Evolutionary conservation across 1,140 invertebrate genomes (phyloP).

Genomic region (Cylas formicarius): DNA sequence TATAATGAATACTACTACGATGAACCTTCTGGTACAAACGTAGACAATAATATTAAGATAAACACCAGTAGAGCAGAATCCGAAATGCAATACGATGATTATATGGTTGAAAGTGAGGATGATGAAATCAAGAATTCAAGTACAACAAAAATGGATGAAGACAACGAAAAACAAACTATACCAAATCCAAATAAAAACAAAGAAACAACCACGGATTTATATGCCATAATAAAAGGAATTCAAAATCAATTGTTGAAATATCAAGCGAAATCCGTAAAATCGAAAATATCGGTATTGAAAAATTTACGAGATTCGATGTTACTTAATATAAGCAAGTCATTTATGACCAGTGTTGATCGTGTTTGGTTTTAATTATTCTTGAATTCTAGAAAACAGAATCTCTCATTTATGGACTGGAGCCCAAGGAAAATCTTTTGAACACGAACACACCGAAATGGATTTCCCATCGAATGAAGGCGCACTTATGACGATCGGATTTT

Average conservation of each 20-base stretch:
- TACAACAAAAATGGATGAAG: constrained; percentile 1
- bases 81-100: neutral
- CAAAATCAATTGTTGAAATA: constrained; percentile 48
- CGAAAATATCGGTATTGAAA: constrained; percentile 51
- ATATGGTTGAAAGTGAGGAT: neutral
- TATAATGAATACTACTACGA: too few species aligned
- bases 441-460: constrained; percentile 50
- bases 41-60: neutral
- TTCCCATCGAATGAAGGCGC: constrained; percentile 74
- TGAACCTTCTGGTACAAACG: neutral
- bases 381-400: constrained; percentile 24
- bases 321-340: constrained; percentile 49
- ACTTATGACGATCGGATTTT: constrained; percentile 70
- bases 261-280: constrained; percentile 45
- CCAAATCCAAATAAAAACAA: too few species aligned
- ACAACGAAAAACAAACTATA: constrained; percentile 9
- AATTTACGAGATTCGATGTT: constrained; percentile 49
- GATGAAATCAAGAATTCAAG: neutral
- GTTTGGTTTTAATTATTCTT: constrained; percentile 7
- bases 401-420: constrained; percentile 21
- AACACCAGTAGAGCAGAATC: neutral
- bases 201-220: constrained; percentile 24
- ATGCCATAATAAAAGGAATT: constrained; percentile 44
- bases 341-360: constrained; percentile 2
- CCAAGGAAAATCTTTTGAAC: constrained; percentile 27